Conservation (phyloP, 2,113 vertebrate genomes). For the Henicopernis longicauda region DNA sequence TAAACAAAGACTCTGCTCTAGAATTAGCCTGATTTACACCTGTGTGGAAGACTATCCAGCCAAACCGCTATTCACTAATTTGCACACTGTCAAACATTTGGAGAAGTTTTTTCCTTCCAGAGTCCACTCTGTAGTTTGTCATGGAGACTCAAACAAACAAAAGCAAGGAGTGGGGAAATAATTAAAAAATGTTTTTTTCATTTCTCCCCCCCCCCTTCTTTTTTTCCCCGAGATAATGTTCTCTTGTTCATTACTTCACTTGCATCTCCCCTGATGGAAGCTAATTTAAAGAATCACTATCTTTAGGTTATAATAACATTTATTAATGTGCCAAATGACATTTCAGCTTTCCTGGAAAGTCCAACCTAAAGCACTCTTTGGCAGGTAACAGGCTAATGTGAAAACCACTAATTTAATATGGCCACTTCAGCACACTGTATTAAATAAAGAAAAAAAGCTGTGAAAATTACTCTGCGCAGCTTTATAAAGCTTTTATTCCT, state of each 20-base stretch:
- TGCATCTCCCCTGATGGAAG: background rate
- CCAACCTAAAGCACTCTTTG: background rate
- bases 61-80: background rate
- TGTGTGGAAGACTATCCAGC: background rate
- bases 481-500: background rate
- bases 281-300: background rate
- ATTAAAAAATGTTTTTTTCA: background rate
- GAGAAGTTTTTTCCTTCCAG: background rate
- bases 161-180: background rate
- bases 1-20: background rate
- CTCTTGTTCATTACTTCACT: background rate
- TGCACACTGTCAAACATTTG: background rate
- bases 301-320: background rate
- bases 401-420: background rate
- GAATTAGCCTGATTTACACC: slow-evolving; percentile 6
- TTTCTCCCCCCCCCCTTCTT: background rate
- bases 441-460: background rate
- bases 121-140: background rate
- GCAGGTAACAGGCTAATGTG: background rate
- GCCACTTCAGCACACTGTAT: background rate
- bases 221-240: background rate
- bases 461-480: background rate
- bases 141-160: background rate
- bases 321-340: background rate
- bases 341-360: slow-evolving; percentile 14